Evolutionary conservation across 2,113 vertebrate species (phyloP).

Genomic region (Campylomormyrus tamandua): DNA sequence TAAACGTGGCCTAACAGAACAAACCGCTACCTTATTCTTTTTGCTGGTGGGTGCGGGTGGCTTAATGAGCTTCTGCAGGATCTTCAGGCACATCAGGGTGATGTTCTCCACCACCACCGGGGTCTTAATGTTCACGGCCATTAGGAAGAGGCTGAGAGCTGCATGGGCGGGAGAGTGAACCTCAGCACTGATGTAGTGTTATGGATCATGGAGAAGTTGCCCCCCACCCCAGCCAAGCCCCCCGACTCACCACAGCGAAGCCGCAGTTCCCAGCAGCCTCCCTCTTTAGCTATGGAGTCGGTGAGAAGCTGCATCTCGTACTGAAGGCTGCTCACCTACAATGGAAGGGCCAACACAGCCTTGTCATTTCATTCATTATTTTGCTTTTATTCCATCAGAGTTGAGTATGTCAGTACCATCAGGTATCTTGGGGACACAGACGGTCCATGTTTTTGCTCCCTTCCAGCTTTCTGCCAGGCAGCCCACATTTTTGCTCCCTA

Average conservation of each 20-base stretch:
- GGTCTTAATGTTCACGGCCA: constrained; percentile 98
- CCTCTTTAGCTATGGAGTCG: constrained; percentile 94
- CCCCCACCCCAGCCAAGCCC: neutral
- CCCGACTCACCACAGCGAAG: constrained; percentile 82
- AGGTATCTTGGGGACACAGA: neutral
- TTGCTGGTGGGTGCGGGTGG: constrained; percentile 96
- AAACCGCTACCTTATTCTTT: constrained; percentile 83
- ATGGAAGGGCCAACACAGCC: constrained; percentile 1
- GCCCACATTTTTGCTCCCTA: no score
- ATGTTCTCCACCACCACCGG: constrained; percentile 98
- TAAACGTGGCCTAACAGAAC: no score
- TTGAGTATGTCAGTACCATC: neutral
- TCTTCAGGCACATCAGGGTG: constrained; percentile 95
- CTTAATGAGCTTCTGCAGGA: constrained; percentile 93
- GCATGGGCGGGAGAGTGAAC: neutral
- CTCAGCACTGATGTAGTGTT: accelerated
- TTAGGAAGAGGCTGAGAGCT: constrained; percentile 94
- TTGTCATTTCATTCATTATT: neutral
- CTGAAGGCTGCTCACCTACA: constrained; percentile 89
- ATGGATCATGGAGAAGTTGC: neutral
- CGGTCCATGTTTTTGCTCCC: neutral
- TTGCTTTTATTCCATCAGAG: neutral
- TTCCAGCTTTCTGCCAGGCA: neutral
- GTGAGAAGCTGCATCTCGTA: constrained; percentile 96
- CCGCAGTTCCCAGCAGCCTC: constrained; percentile 93